Evolutionary conservation across 2,113 vertebrate genomes (phyloP).

Genomic region (Gadus macrocephalus): DNA sequence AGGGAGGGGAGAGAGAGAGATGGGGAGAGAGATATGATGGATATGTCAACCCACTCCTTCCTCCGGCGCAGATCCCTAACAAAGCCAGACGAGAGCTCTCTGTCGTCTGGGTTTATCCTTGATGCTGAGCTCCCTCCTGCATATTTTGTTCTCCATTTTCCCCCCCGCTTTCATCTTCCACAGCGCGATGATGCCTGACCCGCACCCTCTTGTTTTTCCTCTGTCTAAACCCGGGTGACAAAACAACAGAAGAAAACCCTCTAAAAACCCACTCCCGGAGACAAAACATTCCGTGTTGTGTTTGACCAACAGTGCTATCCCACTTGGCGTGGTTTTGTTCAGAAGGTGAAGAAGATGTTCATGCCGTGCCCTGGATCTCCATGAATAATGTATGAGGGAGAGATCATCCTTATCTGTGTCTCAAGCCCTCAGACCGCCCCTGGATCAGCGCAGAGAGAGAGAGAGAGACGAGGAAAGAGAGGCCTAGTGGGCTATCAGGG

Average conservation of each 20-base stretch:
- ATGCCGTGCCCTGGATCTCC: conserved; percentile 30
- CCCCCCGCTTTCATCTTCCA: neutral
- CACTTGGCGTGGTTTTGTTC: too few species aligned
- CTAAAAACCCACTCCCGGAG: too few species aligned
- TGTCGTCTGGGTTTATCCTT: conserved; percentile 58
- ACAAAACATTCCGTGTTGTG: too few species aligned
- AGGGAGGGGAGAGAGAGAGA: too few species aligned
- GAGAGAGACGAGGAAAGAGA: too few species aligned
- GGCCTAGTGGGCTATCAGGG: too few species aligned
- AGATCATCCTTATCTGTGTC: neutral
- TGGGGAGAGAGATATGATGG: conserved; percentile 36
- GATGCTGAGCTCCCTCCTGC: conserved; percentile 44
- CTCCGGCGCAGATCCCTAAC: conserved; percentile 39
- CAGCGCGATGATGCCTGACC: too few species aligned
- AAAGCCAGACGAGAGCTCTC: conserved; percentile 49
- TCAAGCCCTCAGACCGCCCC: conserved; percentile 5
- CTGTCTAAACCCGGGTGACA: too few species aligned
- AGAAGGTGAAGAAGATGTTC: neutral
- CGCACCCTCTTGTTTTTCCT: too few species aligned
- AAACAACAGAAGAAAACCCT: too few species aligned
- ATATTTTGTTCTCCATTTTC: conserved; percentile 37
- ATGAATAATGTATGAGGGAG: conserved; percentile 24
- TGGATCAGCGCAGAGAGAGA: too few species aligned
- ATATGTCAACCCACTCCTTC: conserved; percentile 41
- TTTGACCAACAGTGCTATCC: too few species aligned